These are phyloP conservation scores for Hemicentrotus pulcherrimus DNA, from an alignment of 35 echinoderm and acorn worm genomes.

Conservation along the genomic window DNA sequence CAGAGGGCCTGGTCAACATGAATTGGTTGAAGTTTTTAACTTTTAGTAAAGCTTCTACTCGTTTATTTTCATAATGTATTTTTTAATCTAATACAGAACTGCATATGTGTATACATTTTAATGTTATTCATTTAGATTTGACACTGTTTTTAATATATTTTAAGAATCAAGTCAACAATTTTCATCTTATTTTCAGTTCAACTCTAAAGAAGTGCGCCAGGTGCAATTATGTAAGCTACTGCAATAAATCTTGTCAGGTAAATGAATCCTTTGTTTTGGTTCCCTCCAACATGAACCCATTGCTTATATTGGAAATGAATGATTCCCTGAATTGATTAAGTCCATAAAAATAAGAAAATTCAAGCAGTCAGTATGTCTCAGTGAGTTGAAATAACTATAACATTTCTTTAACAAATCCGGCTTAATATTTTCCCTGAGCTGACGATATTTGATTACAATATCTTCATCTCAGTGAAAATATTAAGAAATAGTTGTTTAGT, in stretches of 20 bases:
- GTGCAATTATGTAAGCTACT: conserved; percentile 11
- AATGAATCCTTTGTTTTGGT: not conserved
- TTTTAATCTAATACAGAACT: no score
- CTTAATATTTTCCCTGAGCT: no score
- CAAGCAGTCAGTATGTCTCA: not conserved
- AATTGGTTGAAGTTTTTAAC: not conserved
- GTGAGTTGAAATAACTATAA: not conserved
- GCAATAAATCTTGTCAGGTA: conserved; percentile 21
- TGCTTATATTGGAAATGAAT: no score
- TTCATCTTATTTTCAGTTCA: conserved; percentile 11
- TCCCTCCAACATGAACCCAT: not conserved
- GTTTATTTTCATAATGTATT: not conserved
- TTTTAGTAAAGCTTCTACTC: not conserved
- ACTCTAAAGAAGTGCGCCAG: not conserved
- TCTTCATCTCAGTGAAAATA: not conserved
- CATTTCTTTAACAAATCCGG: no score
- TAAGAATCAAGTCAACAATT: not conserved
- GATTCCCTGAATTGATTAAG: no score
- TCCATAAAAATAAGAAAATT: not conserved
- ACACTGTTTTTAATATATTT: not conserved
- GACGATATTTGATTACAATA: not conserved
- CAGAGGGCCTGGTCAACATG: not conserved
- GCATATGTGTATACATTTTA: not conserved
- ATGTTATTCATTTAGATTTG: not conserved
- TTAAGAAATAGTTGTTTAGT: not conserved